Evolutionary conservation across 2,113 vertebrate genomes (phyloP), one percentile per base, ranked within the genome.

Genomic region (Fregetta grallaria): DNA sequence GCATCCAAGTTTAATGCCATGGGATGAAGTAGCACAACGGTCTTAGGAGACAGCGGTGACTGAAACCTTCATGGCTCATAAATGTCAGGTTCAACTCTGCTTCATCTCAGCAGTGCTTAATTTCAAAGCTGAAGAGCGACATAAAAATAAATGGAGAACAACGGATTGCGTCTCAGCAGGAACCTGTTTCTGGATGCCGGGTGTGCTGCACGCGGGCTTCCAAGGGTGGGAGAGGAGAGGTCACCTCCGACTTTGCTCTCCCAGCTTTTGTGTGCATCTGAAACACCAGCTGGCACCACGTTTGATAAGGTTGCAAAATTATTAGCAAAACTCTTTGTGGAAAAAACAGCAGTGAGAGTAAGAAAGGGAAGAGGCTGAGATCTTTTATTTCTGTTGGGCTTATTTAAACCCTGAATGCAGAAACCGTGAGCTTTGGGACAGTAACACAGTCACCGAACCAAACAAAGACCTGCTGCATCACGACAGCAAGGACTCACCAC

Each of bases 61-160:
- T 8, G 68, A 94, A 93, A 81, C 94, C 92, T 90, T 90, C 85
- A 76, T 26, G 94, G 92, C 70, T 93, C 92, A 63, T 82, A 92
- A 97, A 90, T 11, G 40, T 13, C 86, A 36, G 86, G 59, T 89
- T 90, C 40, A 11, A 56, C 71, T 65, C 90, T 5, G 81, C 90
- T 86, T 56, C 82, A 8, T 56, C 74, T 78, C 92, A 86, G 92
- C 86, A 15, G 74, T 13, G 82, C 95, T 85, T 92, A 30, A 88
- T 86, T 85, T 36, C 66, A 50, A 49, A 94, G 88, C 71, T 45
- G 75, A 52, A 40, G 71, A 94, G 74, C 8, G 19, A 58, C 82
- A 82, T 73, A 68, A 90, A 96, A 94, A 52, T 68, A 88, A 97
- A 92, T 19, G 86, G 82, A 79, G 95, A 93, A 88, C 40, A 42